These are phyloP conservation scores for Drosophila hamatofila DNA, from an alignment of 2,888 invertebrate species.

Conservation along the genomic window DNA sequence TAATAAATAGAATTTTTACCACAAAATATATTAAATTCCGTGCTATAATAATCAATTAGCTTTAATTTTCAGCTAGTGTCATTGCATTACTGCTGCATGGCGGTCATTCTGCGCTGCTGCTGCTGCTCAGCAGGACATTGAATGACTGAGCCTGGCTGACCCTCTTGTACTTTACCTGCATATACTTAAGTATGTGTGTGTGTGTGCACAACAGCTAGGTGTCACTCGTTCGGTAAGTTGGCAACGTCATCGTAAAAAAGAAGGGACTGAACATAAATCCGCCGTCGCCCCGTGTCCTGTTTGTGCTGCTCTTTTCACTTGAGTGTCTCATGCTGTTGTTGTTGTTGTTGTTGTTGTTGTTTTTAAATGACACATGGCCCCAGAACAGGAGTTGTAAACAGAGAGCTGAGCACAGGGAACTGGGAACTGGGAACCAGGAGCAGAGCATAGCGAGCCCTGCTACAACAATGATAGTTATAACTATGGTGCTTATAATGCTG, in stretches of 20 bases:
- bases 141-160: slow-evolving; percentile 22
- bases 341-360: slow-evolving; percentile 32
- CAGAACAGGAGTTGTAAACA: slow-evolving; percentile 32
- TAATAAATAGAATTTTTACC: background rate
- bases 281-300: slow-evolving; percentile 23
- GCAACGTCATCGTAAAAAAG: slow-evolving; percentile 54
- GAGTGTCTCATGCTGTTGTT: slow-evolving; percentile 9
- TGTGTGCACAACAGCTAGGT: slow-evolving; percentile 32
- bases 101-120: slow-evolving; percentile 3
- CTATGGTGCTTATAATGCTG: slow-evolving; percentile 51
- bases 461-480: slow-evolving; percentile 63
- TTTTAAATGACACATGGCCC: slow-evolving; percentile 61
- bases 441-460: slow-evolving; percentile 25
- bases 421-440: background rate
- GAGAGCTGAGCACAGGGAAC: background rate
- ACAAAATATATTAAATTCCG: background rate
- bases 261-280: slow-evolving; percentile 30
- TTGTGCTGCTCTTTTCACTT: slow-evolving; percentile 41
- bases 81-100: background rate
- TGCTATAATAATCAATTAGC: background rate
- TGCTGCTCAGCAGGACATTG: slow-evolving; percentile 27
- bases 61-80: slow-evolving; percentile 20
- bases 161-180: slow-evolving; percentile 15
- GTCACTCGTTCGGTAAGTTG: slow-evolving; percentile 64
- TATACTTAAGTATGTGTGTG: slow-evolving; percentile 6